Evolutionary conservation across 2,797 vertebrate genomes (phyloP).

Genomic region (Poecile montanus): DNA sequence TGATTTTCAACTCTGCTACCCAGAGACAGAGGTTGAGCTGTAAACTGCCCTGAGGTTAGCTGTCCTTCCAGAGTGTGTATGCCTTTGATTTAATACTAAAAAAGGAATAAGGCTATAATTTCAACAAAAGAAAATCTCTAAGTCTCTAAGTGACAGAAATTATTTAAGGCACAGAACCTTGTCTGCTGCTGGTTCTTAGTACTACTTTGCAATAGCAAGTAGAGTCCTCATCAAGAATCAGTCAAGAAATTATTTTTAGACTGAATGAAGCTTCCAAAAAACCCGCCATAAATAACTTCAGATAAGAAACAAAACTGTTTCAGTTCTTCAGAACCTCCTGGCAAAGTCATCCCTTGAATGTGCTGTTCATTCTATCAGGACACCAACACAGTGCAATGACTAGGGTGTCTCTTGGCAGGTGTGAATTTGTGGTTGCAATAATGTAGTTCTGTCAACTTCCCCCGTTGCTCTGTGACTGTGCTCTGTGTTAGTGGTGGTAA

Average conservation of each 20-base stretch:
- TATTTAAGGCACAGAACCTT: neutral
- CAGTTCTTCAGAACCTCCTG: neutral
- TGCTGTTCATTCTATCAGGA: neutral
- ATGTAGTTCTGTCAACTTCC: neutral
- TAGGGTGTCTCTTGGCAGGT: neutral
- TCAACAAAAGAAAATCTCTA: neutral
- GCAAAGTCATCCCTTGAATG: neutral
- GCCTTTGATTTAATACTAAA: neutral
- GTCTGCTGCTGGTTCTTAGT: neutral
- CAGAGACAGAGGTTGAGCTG: constrained; percentile 46
- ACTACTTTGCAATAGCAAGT: neutral
- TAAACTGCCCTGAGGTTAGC: constrained; percentile 20
- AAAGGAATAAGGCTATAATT: constrained; percentile 5
- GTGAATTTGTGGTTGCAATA: neutral
- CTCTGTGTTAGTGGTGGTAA: rapidly evolving
- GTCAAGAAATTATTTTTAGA: neutral
- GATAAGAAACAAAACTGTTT: neutral
- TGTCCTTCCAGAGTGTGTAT: neutral
- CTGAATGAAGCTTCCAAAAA: neutral
- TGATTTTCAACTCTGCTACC: constrained; percentile 1
- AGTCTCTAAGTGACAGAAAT: neutral
- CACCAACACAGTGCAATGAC: rapidly evolving
- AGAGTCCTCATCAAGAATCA: neutral
- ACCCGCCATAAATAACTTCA: neutral
- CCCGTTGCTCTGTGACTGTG: neutral